phyloP scores from a whole-genome alignment of 1,140 invertebrate genomes.

The Brachionus paranguensis region DNA sequence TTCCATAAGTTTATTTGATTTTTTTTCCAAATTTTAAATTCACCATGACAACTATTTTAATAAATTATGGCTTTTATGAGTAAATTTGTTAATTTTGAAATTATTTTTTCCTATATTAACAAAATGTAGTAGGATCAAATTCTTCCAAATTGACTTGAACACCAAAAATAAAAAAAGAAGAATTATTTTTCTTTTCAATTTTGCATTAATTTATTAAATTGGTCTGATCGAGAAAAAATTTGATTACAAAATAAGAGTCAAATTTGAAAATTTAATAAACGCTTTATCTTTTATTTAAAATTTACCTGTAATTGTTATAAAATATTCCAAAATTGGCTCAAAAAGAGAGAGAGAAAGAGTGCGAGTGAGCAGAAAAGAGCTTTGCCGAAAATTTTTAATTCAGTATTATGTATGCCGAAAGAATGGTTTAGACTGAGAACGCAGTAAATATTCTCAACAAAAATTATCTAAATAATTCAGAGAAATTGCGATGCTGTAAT shows the following conservation, averaged over 20 bases:
- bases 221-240: not conserved
- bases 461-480: not conserved
- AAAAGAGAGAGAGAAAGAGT: not conserved
- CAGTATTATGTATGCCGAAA: not conserved
- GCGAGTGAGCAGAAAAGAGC: not conserved
- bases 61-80: not conserved
- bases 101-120: not conserved
- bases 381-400: not conserved
- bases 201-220: not conserved
- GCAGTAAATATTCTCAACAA: not conserved
- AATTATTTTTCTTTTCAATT: not conserved
- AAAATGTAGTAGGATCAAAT: not conserved
- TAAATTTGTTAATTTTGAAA: not conserved
- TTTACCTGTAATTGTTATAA: not conserved
- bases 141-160: not conserved
- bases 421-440: not conserved
- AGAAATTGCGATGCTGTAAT: not conserved
- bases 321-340: not conserved
- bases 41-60: not conserved
- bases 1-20: not conserved
- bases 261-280: not conserved
- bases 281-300: not conserved
- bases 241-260: not conserved
- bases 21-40: not conserved
- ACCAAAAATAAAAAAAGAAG: not conserved